Conservation (phyloP, 2,113 vertebrate genomes). For the Odobenus rosmarus region DNA sequence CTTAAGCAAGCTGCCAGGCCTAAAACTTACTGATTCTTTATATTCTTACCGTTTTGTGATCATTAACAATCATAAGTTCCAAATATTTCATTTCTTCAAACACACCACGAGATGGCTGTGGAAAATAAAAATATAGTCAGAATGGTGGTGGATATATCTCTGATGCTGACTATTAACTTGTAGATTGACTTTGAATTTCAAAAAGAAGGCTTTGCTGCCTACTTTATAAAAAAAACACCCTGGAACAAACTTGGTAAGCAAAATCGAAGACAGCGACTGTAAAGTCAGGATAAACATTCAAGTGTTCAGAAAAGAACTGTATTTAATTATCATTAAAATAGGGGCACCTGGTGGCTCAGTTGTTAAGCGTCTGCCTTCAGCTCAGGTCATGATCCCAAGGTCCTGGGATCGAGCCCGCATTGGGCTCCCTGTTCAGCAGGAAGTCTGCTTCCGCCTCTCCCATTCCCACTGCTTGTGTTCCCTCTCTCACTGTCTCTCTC, state of each 20-base stretch:
- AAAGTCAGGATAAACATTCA: not conserved
- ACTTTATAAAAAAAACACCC: not conserved
- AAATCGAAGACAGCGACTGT: not conserved
- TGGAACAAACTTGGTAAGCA: not conserved
- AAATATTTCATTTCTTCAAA: constrained; percentile 99
- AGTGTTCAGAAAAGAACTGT: not conserved
- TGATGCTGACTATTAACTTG: not conserved
- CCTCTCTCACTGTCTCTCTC: no score
- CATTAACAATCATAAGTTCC: constrained; percentile 98
- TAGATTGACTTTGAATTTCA: not conserved
- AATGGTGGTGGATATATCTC: not conserved
- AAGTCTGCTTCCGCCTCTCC: no score
- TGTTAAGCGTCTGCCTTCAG: no score
- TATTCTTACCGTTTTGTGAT: constrained; percentile 95
- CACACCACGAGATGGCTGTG: constrained; percentile 91
- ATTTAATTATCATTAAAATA: constrained; percentile 22
- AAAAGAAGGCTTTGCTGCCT: not conserved
- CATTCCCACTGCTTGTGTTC: no score
- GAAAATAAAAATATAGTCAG: constrained; percentile 75
- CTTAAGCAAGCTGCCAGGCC: not conserved
- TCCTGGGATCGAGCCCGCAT: no score
- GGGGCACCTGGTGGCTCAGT: no score
- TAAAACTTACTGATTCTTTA: not conserved
- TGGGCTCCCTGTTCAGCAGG: no score
- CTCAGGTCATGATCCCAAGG: no score